phyloP scores from a whole-genome alignment of 2,888 invertebrate species.

The Strigamia crassipes region DNA sequence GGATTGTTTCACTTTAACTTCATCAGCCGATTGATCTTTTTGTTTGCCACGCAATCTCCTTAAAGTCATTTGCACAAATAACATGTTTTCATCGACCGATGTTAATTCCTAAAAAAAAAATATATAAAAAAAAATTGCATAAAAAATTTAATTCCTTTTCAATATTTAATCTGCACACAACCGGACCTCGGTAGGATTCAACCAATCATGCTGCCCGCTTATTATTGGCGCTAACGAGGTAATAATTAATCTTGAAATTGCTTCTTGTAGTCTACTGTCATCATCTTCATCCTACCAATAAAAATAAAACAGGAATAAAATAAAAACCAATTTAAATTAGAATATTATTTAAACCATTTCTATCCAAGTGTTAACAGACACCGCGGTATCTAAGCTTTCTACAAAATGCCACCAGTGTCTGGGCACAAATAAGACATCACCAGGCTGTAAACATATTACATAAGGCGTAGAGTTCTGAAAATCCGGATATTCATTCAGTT shows the following conservation, averaged over 20 bases:
- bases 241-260: conserved; percentile 70
- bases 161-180: neutral
- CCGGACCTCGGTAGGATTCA: conserved; percentile 49
- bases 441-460: conserved; percentile 73
- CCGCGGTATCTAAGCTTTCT: conserved; percentile 66
- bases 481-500: conserved; percentile 54
- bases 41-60: neutral
- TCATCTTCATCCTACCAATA: conserved; percentile 57
- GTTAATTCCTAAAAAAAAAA: neutral
- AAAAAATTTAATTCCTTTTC: too few species aligned
- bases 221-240: conserved; percentile 56
- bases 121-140: neutral
- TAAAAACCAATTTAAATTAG: neutral
- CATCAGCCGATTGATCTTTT: neutral
- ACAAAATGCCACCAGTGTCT: conserved; percentile 98
- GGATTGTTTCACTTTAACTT: neutral
- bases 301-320: neutral
- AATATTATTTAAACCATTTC: conserved; percentile 65
- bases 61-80: neutral
- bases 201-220: conserved; percentile 27
- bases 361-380: conserved; percentile 76
- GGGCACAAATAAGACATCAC: conserved; percentile 87
- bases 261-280: conserved; percentile 67
- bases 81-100: neutral
- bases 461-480: conserved; percentile 57